phyloP scores from a whole-genome alignment of 2,113 vertebrate species.

The Datnioides undecimradiatus region DNA sequence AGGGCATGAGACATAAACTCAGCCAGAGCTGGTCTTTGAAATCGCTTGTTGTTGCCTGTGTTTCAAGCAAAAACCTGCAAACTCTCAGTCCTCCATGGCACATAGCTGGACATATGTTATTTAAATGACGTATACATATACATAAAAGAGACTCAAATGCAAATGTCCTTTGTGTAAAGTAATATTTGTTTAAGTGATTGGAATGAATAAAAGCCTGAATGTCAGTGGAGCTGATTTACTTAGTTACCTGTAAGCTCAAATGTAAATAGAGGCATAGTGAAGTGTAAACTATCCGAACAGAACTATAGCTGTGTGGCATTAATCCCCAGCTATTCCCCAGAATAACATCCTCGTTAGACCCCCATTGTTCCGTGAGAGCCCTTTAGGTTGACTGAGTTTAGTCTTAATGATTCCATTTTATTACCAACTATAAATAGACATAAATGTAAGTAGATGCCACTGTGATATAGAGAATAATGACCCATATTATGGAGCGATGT shows the following conservation, averaged over 20 bases:
- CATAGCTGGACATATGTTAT: slow-evolving; percentile 16
- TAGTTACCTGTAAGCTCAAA: background rate
- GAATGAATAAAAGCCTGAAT: background rate
- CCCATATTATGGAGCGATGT: slow-evolving; percentile 20
- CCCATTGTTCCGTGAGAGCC: background rate
- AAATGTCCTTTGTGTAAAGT: background rate
- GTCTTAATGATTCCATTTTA: slow-evolving; percentile 31
- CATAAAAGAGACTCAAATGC: slow-evolving; percentile 14
- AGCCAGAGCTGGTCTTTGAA: background rate
- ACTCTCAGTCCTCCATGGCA: slow-evolving; percentile 20
- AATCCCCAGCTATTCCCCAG: slow-evolving; percentile 5
- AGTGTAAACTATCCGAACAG: background rate
- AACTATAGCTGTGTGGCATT: slow-evolving; percentile 4
- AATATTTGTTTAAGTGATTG: background rate
- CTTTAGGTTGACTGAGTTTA: slow-evolving; percentile 29
- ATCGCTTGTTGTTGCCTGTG: background rate
- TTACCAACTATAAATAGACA: slow-evolving; percentile 34
- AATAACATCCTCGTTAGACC: slow-evolving; percentile 8
- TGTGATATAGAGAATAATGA: slow-evolving; percentile 19
- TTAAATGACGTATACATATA: background rate
- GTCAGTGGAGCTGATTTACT: background rate
- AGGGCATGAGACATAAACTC: background rate
- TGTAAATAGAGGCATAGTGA: background rate
- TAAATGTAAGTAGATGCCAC: slow-evolving; percentile 15
- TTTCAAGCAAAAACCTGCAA: background rate